Evolutionary conservation across 2,888 invertebrate genomes (phyloP), one percentile per base, ranked within the genome.

Genomic region (Hoplodrina blanda): DNA sequence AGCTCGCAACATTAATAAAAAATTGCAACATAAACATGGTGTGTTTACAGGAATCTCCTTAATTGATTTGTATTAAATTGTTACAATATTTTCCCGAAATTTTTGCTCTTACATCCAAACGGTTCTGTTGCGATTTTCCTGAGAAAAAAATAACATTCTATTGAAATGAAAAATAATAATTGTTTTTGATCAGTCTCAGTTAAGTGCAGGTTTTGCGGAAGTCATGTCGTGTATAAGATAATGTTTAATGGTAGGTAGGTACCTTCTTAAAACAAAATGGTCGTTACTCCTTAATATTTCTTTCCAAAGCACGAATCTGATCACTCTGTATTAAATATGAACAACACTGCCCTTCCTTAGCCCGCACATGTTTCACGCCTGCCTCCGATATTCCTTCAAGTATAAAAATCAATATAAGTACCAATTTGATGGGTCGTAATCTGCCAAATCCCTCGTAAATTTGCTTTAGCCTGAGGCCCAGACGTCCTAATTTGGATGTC

Each of bases 381-480:
- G 17, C 30, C 46, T 64, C 66, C 54, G 37, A 70, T 66, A 66
- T 77, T 73, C 46, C 62, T 67, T 62, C 53, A 61, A 70, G 67
- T 74, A 81, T 63, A 59, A 79, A 70, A 82, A 81, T 75, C 52
- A 69, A 77, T 77, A 63, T 73, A 73, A 72, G 67, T 66, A 66
- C 71, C 68, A 59, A 69, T 83, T 74, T 71, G 65, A 76, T 69
- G 68, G 67, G 62, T 73, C 64, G 70, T 82, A 76, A 77, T 80
- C 68, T 73, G 55, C 46, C 44, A 82, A 77, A 83, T 78, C 75
- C 70, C 59, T 74, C 69, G 61, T 67, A 76, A 83, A 80, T 81
- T 80, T 68, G 69, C 63, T 73, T 68, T 56, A 69, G 76, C 82
- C 74, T 57, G 55, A 62, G 74, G 78, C 76, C 68, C 44, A 74